These are phyloP conservation scores for Anarhynchus alexandrinus DNA, from an alignment of 2,113 vertebrate species.

Conservation along the genomic window DNA sequence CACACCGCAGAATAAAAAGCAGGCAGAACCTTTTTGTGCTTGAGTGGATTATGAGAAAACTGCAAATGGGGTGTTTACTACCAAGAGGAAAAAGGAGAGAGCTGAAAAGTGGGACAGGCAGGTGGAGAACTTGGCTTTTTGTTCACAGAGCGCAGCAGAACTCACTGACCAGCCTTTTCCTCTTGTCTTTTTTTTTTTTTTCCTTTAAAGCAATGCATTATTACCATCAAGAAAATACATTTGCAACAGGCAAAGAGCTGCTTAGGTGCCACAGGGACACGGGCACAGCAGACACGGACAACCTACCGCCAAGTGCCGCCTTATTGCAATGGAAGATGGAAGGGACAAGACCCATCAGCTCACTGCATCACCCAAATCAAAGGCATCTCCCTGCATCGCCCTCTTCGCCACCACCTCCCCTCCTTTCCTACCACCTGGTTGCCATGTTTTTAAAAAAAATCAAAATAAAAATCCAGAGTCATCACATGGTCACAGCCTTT, in stretches of 20 bases:
- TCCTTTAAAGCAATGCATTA: background rate
- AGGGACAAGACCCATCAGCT: background rate
- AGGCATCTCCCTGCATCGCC: background rate
- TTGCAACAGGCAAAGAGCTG: background rate
- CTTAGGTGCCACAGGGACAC: fast-evolving
- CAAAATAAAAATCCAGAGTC: background rate
- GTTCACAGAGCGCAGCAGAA: background rate
- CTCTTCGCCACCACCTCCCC: background rate
- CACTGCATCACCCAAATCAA: background rate
- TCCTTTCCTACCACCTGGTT: background rate
- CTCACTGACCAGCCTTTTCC: background rate
- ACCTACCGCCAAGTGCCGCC: background rate
- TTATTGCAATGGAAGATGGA: background rate
- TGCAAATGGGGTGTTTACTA: background rate
- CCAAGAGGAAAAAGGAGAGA: background rate
- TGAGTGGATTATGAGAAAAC: slow-evolving; percentile 5
- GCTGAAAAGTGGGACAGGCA: background rate
- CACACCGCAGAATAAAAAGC: slow-evolving; percentile 20
- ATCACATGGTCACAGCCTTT: background rate
- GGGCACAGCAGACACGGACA: background rate
- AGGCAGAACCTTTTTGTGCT: background rate
- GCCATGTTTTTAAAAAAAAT: background rate
- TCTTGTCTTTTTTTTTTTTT: too few species aligned
- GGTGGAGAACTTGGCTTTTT: background rate
- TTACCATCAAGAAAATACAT: background rate